phyloP scores from a whole-genome alignment of 2,113 vertebrate genomes.

The Scortum barcoo region DNA sequence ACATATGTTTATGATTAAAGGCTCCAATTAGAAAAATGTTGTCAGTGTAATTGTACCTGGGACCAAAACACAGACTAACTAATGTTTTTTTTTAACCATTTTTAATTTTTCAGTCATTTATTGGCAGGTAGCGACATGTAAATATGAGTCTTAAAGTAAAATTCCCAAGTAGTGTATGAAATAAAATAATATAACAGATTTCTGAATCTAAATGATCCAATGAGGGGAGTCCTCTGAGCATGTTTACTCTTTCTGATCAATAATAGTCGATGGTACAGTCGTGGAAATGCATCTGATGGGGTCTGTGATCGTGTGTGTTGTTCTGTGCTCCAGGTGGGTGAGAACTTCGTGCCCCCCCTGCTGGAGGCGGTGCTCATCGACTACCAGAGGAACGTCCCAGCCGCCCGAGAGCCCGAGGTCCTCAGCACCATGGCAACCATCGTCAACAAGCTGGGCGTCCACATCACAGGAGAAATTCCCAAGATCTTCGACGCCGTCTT shows the following conservation, averaged over 20 bases:
- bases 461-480: constrained; percentile 96
- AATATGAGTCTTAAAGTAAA: neutral
- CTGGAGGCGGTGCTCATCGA: constrained; percentile 97
- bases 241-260: neutral
- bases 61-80: neutral
- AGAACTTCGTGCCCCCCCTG: constrained; percentile 97
- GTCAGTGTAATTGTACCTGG: no score
- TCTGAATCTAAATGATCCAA: neutral
- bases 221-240: neutral
- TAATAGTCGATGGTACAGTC: neutral
- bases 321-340: constrained; percentile 87
- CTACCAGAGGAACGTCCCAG: constrained; percentile 96
- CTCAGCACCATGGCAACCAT: constrained; percentile 98
- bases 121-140: neutral
- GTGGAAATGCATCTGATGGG: neutral
- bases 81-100: neutral
- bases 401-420: constrained; percentile 95
- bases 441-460: constrained; percentile 94
- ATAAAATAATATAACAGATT: neutral
- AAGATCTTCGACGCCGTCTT: constrained; percentile 98
- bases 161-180: neutral
- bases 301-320: neutral
- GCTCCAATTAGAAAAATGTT: neutral
- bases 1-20: neutral
- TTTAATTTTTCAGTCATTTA: neutral